phyloP scores from a whole-genome alignment of 2,797 vertebrate genomes.

The Diplodus sargus region DNA sequence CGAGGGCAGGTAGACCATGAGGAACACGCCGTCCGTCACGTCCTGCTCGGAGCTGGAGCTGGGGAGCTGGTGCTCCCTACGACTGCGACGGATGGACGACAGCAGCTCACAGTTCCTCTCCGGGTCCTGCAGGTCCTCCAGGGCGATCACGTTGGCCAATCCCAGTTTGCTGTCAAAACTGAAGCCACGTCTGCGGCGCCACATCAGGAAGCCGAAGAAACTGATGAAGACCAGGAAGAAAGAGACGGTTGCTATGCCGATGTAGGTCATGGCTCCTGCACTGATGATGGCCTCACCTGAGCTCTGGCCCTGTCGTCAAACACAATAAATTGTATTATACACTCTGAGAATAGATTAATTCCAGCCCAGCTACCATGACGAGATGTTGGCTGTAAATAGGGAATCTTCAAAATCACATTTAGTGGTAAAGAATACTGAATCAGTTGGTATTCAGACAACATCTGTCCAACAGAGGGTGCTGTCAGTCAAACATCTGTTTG shows the following conservation, averaged over 20 bases:
- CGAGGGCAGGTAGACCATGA: slow-evolving; percentile 85
- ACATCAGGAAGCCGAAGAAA: slow-evolving; percentile 57
- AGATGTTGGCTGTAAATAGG: not conserved
- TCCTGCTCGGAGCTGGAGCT: slow-evolving; percentile 76
- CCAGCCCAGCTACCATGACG: too few species aligned
- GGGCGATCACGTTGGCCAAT: slow-evolving; percentile 75
- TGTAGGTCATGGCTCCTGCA: slow-evolving; percentile 45
- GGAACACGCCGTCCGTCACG: slow-evolving; percentile 76
- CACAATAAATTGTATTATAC: not conserved
- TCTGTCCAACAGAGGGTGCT: slow-evolving; percentile 38
- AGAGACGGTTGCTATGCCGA: slow-evolving; percentile 66
- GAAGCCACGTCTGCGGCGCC: slow-evolving; percentile 60
- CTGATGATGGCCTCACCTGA: slow-evolving; percentile 61
- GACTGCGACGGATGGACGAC: slow-evolving; percentile 70
- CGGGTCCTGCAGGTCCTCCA: slow-evolving; percentile 79
- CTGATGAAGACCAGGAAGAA: slow-evolving; percentile 69
- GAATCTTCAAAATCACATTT: not conserved
- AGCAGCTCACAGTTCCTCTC: slow-evolving; percentile 79
- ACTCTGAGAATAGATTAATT: not conserved
- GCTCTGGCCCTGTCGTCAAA: slow-evolving; percentile 54
- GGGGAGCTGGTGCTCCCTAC: slow-evolving; percentile 55
- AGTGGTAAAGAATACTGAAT: not conserved
- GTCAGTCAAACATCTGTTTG: slow-evolving; percentile 4
- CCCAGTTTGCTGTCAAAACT: slow-evolving; percentile 63
- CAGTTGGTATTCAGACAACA: not conserved